A percentile compares a stretch with the other conserved stretches of the same genome.
Conservation (phyloP, 2,888 invertebrate species). For the Vesta saturnalis region DNA sequence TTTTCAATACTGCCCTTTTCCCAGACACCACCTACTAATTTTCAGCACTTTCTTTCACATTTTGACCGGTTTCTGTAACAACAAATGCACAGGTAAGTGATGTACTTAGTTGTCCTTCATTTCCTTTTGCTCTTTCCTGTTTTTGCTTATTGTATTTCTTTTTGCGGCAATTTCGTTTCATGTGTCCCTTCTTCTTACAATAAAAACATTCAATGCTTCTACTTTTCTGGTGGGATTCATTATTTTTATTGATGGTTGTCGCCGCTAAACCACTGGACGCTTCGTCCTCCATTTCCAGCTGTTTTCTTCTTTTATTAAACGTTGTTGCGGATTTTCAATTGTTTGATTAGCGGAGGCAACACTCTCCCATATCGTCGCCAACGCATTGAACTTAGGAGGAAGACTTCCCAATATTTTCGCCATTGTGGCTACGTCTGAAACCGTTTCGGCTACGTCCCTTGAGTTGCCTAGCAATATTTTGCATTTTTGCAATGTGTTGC, state of each 20-base stretch:
- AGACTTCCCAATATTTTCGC: not conserved
- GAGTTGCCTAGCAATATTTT: conserved; percentile 43
- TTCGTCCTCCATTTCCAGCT: not conserved
- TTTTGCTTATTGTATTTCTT: too few relatives aligned
- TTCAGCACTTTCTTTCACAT: too few relatives aligned
- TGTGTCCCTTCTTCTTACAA: too few relatives aligned
- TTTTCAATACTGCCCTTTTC: too few relatives aligned
- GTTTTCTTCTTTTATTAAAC: not conserved
- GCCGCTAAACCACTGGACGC: not conserved
- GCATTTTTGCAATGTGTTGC: conserved; percentile 48
- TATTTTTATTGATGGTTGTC: not conserved
- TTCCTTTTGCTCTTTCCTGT: too few relatives aligned
- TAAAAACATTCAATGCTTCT: not conserved
- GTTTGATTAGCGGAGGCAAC: not conserved
- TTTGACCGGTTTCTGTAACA: too few relatives aligned
- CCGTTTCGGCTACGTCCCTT: not conserved
- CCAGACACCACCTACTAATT: too few relatives aligned
- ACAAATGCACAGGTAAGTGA: too few relatives aligned
- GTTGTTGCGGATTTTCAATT: not conserved
- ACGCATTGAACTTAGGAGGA: not conserved
- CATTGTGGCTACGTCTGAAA: too few relatives aligned
- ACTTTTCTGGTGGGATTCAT: not conserved
- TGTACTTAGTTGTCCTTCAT: too few relatives aligned
- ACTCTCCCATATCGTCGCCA: not conserved
- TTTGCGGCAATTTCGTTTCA: not conserved